A percentile compares a stretch with the other conserved stretches of the same genome.
Conservation (phyloP, 2,797 vertebrate genomes). For the Peromyscus aztecus region DNA sequence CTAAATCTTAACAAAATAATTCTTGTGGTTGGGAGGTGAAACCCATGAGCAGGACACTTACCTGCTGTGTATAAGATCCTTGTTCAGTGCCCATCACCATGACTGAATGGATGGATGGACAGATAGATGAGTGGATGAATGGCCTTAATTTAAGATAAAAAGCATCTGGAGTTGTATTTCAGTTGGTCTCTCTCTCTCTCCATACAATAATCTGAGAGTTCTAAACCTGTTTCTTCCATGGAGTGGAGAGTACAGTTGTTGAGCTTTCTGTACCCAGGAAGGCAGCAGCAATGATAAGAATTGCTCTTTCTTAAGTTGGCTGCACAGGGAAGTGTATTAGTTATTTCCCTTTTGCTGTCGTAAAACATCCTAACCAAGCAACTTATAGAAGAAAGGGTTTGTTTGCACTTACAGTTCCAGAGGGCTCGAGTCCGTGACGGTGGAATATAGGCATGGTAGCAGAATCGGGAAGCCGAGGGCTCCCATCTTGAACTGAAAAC, state of each 20-base stretch:
- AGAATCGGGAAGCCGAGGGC: background rate
- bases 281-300: background rate
- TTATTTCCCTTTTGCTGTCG: background rate
- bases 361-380: background rate
- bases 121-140: background rate
- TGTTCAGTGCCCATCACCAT: background rate
- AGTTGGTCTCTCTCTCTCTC: background rate
- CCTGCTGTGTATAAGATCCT: background rate
- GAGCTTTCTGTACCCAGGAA: background rate
- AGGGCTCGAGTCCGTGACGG: background rate
- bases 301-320: background rate
- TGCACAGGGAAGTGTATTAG: background rate
- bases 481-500: background rate
- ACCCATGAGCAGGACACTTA: background rate
- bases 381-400: background rate
- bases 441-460: background rate
- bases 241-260: background rate
- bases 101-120: background rate
- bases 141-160: background rate
- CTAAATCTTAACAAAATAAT: background rate
- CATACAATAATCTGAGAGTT: slow-evolving; percentile 27
- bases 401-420: background rate
- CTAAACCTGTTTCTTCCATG: background rate
- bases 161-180: background rate
- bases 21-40: background rate